Evolutionary conservation across 2,888 invertebrate species (phyloP), one percentile per base, ranked within the genome.

Genomic region (Myopa testacea): DNA sequence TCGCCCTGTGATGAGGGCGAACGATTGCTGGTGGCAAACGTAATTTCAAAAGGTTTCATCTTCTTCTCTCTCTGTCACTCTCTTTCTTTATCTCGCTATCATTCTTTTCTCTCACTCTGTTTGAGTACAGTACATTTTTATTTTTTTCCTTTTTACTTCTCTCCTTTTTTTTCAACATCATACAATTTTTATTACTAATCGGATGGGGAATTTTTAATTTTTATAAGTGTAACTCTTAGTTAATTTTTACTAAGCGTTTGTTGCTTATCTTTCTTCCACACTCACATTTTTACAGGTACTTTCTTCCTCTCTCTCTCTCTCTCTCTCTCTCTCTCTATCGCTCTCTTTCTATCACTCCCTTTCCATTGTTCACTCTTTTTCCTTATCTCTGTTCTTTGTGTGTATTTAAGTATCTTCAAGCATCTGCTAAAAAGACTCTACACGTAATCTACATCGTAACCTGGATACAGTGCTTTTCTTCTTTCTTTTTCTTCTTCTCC

Each of bases 191-290:
- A 45, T 62, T 45, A 19, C 69, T 70, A 76, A 77, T 83, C 84
- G 84, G 70, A 78, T 79, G 76, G 81, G 81, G 85, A 84, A 84
- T 83, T 85, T 84, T 85, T 85, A 84, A 85, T 85, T 85, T 84
- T 81, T 82, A 85, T 83, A 85, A 85, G 83, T 84, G 85, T 81
- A 72, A 73, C 65, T 81, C 78, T 79, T 81, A 84, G 82, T 84
- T 85, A 81, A 84, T 85, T 84, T 84, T 84, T 84, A 84, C 84
- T 80, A 81, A 55, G 10, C 10, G n/a, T 55, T 5, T 55, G 55
- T 14, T 55, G 16, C 82, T 78, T 72, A 70, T 26, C 63, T 34
- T 26, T 34, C 63, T 19, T 7, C 1, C 60, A 63, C 45, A 45
- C 7, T 45, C 10, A 60, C 16, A 60, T 60, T 55, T 55, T 4